phyloP scores from a whole-genome alignment of 2,113 vertebrate species.

The Acanthisitta chloris region DNA sequence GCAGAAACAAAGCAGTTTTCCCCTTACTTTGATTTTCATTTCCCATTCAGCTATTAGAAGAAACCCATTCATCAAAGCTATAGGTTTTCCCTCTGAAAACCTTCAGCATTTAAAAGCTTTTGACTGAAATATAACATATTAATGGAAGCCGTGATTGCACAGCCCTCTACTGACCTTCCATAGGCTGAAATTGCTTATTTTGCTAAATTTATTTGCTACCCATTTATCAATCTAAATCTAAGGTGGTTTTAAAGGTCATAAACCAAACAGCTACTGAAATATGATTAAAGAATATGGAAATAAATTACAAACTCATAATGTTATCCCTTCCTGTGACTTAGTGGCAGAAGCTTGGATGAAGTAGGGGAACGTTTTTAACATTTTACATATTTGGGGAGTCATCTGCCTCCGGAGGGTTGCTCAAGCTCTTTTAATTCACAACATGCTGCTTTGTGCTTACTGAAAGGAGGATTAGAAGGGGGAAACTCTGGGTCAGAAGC shows the following conservation, averaged over 20 bases:
- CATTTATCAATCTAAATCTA: conserved; percentile 72
- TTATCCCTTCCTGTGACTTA: conserved; percentile 58
- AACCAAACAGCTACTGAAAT: conserved; percentile 63
- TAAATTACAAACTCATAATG: conserved; percentile 71
- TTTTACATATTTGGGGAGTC: background rate
- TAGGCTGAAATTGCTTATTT: conserved; percentile 72
- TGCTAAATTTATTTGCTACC: conserved; percentile 64
- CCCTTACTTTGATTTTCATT: conserved; percentile 56
- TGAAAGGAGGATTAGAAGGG: background rate
- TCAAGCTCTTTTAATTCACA: background rate
- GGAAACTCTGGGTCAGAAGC: background rate
- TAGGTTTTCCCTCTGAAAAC: conserved; percentile 57
- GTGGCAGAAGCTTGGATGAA: conserved; percentile 24
- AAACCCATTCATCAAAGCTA: conserved; percentile 66
- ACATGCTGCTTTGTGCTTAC: background rate
- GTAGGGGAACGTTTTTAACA: conserved; percentile 47
- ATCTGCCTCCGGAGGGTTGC: background rate
- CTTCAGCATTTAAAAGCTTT: conserved; percentile 70
- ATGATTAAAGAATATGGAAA: conserved; percentile 71
- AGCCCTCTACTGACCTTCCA: conserved; percentile 71
- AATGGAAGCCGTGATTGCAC: conserved; percentile 70
- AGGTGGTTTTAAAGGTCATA: conserved; percentile 73
- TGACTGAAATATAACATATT: conserved; percentile 73
- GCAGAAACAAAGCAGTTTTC: background rate
- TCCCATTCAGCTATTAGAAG: conserved; percentile 66